These are phyloP conservation scores for Phoebastria nigripes DNA, from an alignment of 2,797 vertebrate genomes.

Conservation along the genomic window DNA sequence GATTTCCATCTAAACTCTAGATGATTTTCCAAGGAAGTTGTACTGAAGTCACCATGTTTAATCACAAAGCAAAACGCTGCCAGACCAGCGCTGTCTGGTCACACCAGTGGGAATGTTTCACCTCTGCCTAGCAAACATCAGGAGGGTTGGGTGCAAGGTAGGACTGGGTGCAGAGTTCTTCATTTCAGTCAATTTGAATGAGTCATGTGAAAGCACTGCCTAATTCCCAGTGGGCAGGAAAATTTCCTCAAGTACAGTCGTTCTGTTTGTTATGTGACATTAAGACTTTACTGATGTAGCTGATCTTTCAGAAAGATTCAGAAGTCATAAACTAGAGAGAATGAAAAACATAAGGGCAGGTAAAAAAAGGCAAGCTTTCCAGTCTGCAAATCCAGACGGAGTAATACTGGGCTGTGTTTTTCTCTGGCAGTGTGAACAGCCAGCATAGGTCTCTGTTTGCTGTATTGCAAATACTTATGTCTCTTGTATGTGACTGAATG, in stretches of 20 bases:
- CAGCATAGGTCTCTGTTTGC: not conserved
- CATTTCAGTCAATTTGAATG: not conserved
- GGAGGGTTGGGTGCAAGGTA: not conserved
- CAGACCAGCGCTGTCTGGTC: not conserved
- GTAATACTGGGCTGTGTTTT: not conserved
- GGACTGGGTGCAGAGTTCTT: not conserved
- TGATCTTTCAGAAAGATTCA: not conserved
- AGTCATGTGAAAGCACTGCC: not conserved
- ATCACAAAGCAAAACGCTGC: not conserved
- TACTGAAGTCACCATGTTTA: not conserved
- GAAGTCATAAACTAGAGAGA: not conserved
- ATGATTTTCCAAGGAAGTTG: not conserved
- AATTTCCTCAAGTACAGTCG: fast-evolving
- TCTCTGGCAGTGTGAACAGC: not conserved
- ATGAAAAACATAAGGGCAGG: not conserved
- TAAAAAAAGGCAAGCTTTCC: not conserved
- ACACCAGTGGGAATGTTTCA: not conserved
- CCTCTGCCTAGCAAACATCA: fast-evolving
- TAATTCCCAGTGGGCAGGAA: not conserved
- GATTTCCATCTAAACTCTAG: not conserved
- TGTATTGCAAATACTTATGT: not conserved
- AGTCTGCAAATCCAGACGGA: not conserved
- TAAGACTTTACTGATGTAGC: not conserved
- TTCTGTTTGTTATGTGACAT: not conserved
- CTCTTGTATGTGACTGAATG: not conserved